These are phyloP conservation scores for Tigriopus californicus DNA, from an alignment of 2,888 invertebrate genomes.

Conservation along the genomic window DNA sequence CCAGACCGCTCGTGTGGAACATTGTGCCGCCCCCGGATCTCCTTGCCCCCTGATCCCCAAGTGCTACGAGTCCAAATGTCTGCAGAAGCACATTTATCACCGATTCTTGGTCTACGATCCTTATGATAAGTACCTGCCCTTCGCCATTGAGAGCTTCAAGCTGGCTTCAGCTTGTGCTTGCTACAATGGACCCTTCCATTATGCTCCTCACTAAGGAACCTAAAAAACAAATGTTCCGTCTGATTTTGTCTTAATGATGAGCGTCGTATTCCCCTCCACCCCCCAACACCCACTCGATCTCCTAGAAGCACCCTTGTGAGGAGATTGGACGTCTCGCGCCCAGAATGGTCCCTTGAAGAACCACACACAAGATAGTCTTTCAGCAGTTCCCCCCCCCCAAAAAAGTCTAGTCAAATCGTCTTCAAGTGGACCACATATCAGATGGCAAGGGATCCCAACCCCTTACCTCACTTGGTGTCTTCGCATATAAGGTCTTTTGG, in stretches of 20 bases:
- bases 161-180: conserved; percentile 20
- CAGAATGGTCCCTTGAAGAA: neutral
- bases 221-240: neutral
- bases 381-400: neutral
- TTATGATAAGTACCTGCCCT: conserved; percentile 20
- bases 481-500: neutral
- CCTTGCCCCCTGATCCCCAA: conserved; percentile 21
- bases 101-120: conserved; percentile 20
- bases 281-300: no score
- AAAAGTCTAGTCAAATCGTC: neutral
- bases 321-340: neutral
- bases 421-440: neutral
- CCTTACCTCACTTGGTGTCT: neutral
- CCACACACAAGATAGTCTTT: neutral
- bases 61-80: conserved; percentile 21
- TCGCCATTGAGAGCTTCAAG: conserved; percentile 20
- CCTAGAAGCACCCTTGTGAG: no score
- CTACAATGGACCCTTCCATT: conserved; percentile 17
- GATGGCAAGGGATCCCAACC: neutral
- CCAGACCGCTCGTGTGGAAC: conserved; percentile 20
- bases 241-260: neutral
- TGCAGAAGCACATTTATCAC: conserved; percentile 22
- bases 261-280: neutral
- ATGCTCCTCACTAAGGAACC: neutral
- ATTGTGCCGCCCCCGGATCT: conserved; percentile 18